phyloP scores from a whole-genome alignment of 2,888 invertebrate species.

The Zelleria hepariella region DNA sequence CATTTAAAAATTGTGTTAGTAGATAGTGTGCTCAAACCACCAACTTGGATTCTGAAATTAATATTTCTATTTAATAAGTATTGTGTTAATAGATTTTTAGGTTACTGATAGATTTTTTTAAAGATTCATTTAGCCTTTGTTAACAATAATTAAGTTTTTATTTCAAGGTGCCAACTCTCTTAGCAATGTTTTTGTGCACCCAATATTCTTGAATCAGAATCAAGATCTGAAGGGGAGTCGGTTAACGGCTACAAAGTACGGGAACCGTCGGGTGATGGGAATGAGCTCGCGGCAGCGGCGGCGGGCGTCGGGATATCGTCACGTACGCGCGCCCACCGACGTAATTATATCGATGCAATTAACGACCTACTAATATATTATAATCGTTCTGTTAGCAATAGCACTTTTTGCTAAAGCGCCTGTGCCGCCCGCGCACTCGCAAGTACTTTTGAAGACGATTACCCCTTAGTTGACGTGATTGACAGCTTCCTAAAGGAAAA shows the following conservation, averaged over 20 bases:
- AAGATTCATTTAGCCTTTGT: too few species aligned
- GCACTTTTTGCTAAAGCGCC: conserved; percentile 57
- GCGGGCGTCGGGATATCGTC: conserved; percentile 64
- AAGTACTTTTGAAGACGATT: conserved; percentile 32
- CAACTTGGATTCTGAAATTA: too few species aligned
- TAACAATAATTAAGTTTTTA: too few species aligned
- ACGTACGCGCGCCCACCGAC: conserved; percentile 57
- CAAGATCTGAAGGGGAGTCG: neutral
- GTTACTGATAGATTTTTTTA: too few species aligned
- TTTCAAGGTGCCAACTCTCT: too few species aligned
- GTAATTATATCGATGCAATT: conserved; percentile 71
- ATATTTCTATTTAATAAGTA: too few species aligned
- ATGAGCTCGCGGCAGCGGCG: conserved; percentile 32
- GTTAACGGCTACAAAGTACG: neutral
- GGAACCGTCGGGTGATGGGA: neutral
- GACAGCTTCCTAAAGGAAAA: conserved; percentile 33
- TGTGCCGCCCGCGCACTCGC: conserved; percentile 20
- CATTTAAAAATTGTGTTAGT: neutral
- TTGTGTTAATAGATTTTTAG: too few species aligned
- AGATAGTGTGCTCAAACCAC: too few species aligned
- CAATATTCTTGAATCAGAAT: too few species aligned
- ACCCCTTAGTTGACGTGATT: conserved; percentile 35
- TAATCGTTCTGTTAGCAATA: conserved; percentile 67
- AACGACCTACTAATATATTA: conserved; percentile 70
- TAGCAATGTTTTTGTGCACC: too few species aligned